Percentiles rank a stretch among this genome's conserved stretches.
phyloP scores from a whole-genome alignment of 1,140 invertebrate species.

The Apis florea region DNA sequence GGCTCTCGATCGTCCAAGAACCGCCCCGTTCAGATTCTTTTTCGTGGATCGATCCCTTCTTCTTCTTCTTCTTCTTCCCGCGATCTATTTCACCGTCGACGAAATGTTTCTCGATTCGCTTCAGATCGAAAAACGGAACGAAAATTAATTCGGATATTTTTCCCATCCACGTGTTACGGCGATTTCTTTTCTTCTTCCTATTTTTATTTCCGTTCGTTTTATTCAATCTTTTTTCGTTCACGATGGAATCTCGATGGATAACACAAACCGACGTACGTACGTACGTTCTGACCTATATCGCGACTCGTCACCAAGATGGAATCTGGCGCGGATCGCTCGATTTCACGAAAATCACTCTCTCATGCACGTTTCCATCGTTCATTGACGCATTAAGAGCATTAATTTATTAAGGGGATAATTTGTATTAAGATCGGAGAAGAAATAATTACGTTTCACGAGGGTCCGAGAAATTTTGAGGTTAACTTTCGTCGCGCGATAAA shows the following conservation, averaged over 20 bases:
- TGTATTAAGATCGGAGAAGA: no score
- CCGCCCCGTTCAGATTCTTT: not conserved
- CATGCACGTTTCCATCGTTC: not conserved
- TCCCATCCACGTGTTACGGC: not conserved
- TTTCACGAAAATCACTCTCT: not conserved
- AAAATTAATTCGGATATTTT: not conserved
- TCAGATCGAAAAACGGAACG: not conserved
- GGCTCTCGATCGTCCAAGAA: constrained; percentile 11
- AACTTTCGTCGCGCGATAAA: no score
- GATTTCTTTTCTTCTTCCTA: not conserved
- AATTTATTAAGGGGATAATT: no score
- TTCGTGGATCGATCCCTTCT: not conserved
- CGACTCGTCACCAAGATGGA: constrained; percentile 31
- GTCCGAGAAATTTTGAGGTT: no score
- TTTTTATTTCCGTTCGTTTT: not conserved
- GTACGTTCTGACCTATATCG: constrained; percentile 28
- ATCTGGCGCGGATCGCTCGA: not conserved
- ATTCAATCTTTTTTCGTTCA: not conserved
- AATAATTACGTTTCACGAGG: no score
- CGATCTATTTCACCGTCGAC: not conserved
- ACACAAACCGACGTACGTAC: not conserved
- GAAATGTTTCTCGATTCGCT: not conserved
- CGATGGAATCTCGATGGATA: constrained; percentile 21
- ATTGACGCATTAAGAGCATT: not conserved
- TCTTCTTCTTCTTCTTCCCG: no score